A percentile compares a stretch with the other conserved stretches of the same genome.
Conservation (phyloP, 2,888 invertebrate species). For the Poecilus cupreus region DNA sequence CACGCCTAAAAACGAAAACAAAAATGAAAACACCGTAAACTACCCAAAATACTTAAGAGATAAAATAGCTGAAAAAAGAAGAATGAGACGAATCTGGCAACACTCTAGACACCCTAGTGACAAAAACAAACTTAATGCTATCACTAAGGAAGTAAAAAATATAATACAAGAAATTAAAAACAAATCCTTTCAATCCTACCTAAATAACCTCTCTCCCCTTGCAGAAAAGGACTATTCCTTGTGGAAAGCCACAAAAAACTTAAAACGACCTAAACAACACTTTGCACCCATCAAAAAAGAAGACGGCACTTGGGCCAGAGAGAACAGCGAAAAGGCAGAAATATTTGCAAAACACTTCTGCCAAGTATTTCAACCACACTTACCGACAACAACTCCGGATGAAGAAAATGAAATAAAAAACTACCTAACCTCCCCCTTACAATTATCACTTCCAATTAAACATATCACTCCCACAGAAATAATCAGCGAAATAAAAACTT, state of each 20-base stretch:
- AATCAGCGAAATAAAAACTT: slow-evolving; percentile 23
- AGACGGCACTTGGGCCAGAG: too few relatives aligned
- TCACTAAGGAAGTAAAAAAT: slow-evolving; percentile 53
- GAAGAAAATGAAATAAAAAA: slow-evolving; percentile 45
- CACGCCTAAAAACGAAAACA: not conserved
- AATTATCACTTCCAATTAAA: too few relatives aligned
- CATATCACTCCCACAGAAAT: slow-evolving; percentile 29
- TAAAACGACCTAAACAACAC: slow-evolving; percentile 28
- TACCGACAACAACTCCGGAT: too few relatives aligned
- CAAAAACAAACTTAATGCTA: slow-evolving; percentile 60
- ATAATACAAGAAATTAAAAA: slow-evolving; percentile 23
- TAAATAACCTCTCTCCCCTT: slow-evolving; percentile 6
- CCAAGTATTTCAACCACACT: slow-evolving; percentile 56
- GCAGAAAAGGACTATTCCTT: slow-evolving; percentile 52
- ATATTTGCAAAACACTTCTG: slow-evolving; percentile 47
- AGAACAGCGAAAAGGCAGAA: slow-evolving; percentile 43
- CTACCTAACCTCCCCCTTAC: slow-evolving; percentile 48
- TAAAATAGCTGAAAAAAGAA: slow-evolving; percentile 51
- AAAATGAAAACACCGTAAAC: slow-evolving; percentile 25
- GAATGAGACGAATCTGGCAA: slow-evolving; percentile 61
- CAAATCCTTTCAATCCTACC: not conserved
- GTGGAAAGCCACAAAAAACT: too few relatives aligned
- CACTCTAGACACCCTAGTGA: slow-evolving; percentile 54
- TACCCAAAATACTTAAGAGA: slow-evolving; percentile 58
- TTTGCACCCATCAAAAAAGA: slow-evolving; percentile 58